Evolutionary conservation across 1,140 invertebrate genomes (phyloP), one percentile per base, ranked within the genome.

Genomic region (Macrostomum lignano): DNA sequence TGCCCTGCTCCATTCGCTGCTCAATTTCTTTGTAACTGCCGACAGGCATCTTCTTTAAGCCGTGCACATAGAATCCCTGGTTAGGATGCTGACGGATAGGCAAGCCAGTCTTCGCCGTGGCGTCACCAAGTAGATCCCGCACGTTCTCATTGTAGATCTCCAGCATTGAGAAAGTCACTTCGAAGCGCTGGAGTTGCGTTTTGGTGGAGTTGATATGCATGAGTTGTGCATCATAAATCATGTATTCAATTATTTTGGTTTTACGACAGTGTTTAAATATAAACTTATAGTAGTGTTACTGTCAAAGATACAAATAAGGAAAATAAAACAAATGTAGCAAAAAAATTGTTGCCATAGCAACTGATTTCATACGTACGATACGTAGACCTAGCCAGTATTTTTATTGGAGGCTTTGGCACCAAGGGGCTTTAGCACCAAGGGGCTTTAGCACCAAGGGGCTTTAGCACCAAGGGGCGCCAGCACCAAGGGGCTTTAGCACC

Each of bases 111-210:
- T 57, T 58, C 17, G 52, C 51, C 29, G 48, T 49, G 25, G 53
- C 51, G 40, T 53, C 51, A 7, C 47, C 45, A 7, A 59, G 40
- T 19, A 59, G 42, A 42, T 59, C 56, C 19, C 55, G 38, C 2
- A 57, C 54, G 37, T 59, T 52, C 41, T 59, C 56, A 45, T 59
- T 59, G 44, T 59, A 59, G 26, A 59, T 59, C 40, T 59, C 56
- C 39, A 59, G 39, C 55, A 59, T 59, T 17, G 56, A 59, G 40
- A 59, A 58, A 20, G 53, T 48, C 5, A 59, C 52, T 39, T 59
- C 55, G 44, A 45, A 58, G 25, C 55, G 41, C 47, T 55, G 37
- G 1, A 44, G n/a, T n/a, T n/a, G n/a, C n/a, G n/a, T n/a, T n/a
- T n/a, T n/a, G n/a, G n/a, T n/a, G n/a, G n/a, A n/a, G n/a, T n/a